A percentile compares a stretch with the other conserved stretches of the same genome.
These are phyloP conservation scores for Oxyura jamaicensis DNA, from an alignment of 2,113 vertebrate genomes.

Conservation along the genomic window DNA sequence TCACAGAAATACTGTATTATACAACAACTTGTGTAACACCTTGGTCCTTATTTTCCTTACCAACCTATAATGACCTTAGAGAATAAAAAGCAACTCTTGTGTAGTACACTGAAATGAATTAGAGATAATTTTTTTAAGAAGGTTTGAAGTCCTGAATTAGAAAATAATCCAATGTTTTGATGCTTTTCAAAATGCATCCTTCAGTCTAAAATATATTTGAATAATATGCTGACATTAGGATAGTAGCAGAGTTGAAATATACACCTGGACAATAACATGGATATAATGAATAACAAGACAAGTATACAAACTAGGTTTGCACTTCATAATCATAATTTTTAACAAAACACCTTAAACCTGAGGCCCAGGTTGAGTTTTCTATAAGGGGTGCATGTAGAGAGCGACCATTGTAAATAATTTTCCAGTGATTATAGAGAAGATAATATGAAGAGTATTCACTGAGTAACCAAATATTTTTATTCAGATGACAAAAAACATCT, in stretches of 20 bases:
- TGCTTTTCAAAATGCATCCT: background rate
- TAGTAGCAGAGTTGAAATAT: background rate
- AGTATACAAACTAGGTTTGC: background rate
- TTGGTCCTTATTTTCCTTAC: background rate
- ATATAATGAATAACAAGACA: background rate
- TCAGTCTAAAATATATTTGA: background rate
- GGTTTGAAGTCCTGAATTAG: background rate
- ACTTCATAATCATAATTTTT: background rate
- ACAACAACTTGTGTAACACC: background rate
- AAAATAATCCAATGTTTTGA: background rate
- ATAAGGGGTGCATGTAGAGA: fast-evolving
- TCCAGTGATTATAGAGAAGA: background rate
- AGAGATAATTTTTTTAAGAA: background rate
- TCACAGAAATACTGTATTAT: background rate
- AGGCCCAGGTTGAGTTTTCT: background rate
- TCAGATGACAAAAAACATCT: background rate
- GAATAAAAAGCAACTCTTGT: background rate
- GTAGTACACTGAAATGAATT: background rate
- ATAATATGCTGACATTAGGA: background rate
- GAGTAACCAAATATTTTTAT: background rate
- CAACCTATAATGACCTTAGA: background rate
- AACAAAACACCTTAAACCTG: background rate
- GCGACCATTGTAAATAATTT: background rate
- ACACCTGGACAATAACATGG: background rate
- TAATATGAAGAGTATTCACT: background rate